Base-by-base conservation (phyloP, 2,797 vertebrate genomes). In the Anguilla marmorata region DNA sequence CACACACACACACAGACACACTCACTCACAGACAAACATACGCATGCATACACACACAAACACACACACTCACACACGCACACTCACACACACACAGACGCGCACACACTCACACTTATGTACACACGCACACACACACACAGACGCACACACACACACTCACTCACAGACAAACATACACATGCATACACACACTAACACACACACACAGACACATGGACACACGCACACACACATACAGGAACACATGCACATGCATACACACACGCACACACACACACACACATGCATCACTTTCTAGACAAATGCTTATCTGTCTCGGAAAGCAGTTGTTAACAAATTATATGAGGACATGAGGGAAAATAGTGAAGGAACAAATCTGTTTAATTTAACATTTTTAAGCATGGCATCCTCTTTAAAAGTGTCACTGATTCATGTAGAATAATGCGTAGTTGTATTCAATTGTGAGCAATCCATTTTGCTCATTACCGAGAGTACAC, bases 41-140 rank as follows among this genome's bases (percentile, higher is more conserved):
- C 84, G 87, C 85, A 14, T n/a, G 16, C 86, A 90, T 90, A 90
- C 54, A 88, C 83, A 86, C 27, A 52, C 66, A 45, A 79, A 52
- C 74, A 87, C 87, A 30, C 54, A 52, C 27, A 86, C 74, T 8
- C 8, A 89, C 84, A 16, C 66, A 86, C 30, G 83, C 9, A 12
- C n/a, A 27, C 19, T 41, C 54, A 8, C 5, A 52, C 63, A 50
- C 88, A 37, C 37, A 50, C 88, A 63, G 52, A 87, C 56, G 63
- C 33, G n/a, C 84, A 69, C 87, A 37, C 85, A 76, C 52, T 76
- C 33, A 50, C 50, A 50, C 50, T 50, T 11, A 52, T 11, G 8
- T 9, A 52, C 50, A 9, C 6, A 52, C 8, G 7, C 50, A 8
- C 50, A 52, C 50, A 52, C 50, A 52, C 50, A 52, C 50, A 52